Percentiles rank a stretch among this genome's conserved stretches.
Evolutionary conservation across 2,797 vertebrate genomes (phyloP).

Genomic region (Galago senegalensis): DNA sequence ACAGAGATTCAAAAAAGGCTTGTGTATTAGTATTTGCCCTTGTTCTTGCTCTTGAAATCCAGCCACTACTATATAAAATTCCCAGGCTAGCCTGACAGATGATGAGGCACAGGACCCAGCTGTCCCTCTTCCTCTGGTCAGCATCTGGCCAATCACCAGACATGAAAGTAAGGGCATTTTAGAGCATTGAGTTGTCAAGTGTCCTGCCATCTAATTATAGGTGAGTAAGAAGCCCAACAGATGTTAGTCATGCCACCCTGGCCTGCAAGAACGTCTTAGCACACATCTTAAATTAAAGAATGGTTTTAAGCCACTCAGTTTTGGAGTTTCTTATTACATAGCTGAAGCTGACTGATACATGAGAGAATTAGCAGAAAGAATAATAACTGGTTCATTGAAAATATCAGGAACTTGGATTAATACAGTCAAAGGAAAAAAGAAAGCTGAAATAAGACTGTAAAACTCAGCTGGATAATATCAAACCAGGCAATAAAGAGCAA

Average conservation of each 20-base stretch:
- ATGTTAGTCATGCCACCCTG: neutral
- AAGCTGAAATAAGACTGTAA: neutral
- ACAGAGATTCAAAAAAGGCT: neutral
- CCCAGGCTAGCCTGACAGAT: neutral
- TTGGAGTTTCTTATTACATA: conserved; percentile 13
- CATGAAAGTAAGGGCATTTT: neutral
- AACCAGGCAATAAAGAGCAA: neutral
- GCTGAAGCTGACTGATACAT: neutral
- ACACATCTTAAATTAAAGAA: neutral
- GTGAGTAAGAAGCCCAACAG: neutral
- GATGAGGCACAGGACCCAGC: neutral
- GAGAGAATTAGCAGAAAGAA: neutral
- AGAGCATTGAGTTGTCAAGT: neutral
- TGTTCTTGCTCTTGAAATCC: neutral
- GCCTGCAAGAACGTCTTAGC: neutral
- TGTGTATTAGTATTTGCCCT: neutral
- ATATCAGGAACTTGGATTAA: neutral
- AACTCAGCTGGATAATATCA: neutral
- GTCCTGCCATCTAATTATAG: neutral
- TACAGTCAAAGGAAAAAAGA: neutral
- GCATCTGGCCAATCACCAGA: neutral
- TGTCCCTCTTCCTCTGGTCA: neutral
- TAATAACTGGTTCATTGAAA: neutral
- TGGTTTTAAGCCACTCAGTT: neutral
- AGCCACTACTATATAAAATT: neutral